Base-by-base conservation (phyloP, 2,888 invertebrate species). In the Chloromyia formosa region DNA sequence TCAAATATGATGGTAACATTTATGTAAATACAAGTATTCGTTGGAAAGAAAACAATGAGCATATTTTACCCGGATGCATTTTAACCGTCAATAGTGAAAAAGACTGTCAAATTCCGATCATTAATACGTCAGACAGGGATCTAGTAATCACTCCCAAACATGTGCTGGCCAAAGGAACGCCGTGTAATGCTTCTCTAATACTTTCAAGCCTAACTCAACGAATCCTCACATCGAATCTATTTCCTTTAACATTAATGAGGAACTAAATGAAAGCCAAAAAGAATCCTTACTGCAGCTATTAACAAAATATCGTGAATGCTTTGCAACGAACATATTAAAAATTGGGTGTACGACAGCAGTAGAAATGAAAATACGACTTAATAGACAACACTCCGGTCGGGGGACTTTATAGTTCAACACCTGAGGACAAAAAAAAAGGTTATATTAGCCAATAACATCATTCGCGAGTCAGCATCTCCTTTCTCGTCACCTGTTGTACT, bases 401-500 rank as follows among this genome's bases (percentile, higher is more conserved):
- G 40, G 3, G 16, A 42, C 66, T 42, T 1, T 66, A 66, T 42
- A 40, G 66, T 5, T 14, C n/a, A 16, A 66, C 18, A 1, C 45
- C 49, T 1, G 42, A 3, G 1, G 14, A 45, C 3, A n/a, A 10
- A 16, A 14, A 18, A 49, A 9, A 66, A 42, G 27, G 45, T 66
- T 16, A 9, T 66, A 10, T 40, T 66, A 16, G 9, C 40, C 16
- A 10, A 18, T 16, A 58, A 42, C 0, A 68, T 74, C 4, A 45
- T 74, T 23, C 35, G 54, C 12, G 62, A 71, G 35, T 61, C 75
- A 1, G 9, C 18, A 10, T 75, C 75, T 1, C 71, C 71, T 18
- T 75, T 71, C 49, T 1, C 75, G 16, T 75, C 76, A 9, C 76
- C 71, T 1, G 66, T n/a, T n/a, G n/a, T 42, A 5, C 1, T 76